Evolutionary conservation across 2,888 invertebrate genomes (phyloP).

Genomic region (Epicampocera succincta): DNA sequence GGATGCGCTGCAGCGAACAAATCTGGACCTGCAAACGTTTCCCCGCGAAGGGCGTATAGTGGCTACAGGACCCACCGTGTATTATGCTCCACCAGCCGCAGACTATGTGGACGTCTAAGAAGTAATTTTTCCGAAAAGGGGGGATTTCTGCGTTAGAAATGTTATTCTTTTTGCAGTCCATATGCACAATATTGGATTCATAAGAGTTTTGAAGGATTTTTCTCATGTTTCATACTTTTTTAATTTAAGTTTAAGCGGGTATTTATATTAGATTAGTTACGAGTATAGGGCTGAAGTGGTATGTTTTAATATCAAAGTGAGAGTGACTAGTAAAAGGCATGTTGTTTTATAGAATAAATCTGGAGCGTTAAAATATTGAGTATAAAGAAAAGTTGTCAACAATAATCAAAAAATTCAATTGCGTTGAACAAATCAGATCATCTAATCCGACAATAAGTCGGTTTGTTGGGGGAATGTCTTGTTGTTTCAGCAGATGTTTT

Average conservation of each 20-base stretch:
- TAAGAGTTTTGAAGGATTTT: slow-evolving; percentile 16
- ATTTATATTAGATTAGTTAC: slow-evolving; percentile 39
- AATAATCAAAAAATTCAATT: too few relatives aligned
- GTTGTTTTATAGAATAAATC: too few relatives aligned
- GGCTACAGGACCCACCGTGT: slow-evolving; percentile 88
- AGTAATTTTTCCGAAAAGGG: slow-evolving; percentile 43
- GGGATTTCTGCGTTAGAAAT: slow-evolving; percentile 1
- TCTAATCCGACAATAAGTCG: too few relatives aligned
- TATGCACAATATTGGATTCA: slow-evolving; percentile 53
- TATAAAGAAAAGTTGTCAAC: too few relatives aligned
- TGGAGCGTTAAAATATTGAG: too few relatives aligned
- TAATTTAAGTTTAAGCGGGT: slow-evolving; percentile 31
- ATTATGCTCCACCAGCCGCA: slow-evolving; percentile 83
- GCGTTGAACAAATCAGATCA: too few relatives aligned
- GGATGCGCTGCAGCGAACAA: slow-evolving; percentile 77
- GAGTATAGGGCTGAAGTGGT: background rate
- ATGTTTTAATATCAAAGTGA: slow-evolving; percentile 3
- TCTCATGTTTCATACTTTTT: slow-evolving; percentile 3
- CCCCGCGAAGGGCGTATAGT: slow-evolving; percentile 87
- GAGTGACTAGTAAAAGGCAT: background rate
- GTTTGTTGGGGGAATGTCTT: too few relatives aligned
- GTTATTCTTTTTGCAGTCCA: slow-evolving; percentile 72
- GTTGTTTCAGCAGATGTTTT: too few relatives aligned
- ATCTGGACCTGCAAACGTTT: slow-evolving; percentile 76
- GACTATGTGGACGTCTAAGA: slow-evolving; percentile 58